These are phyloP conservation scores for Papilio demoleus DNA, from an alignment of 2,888 invertebrate species.

Conservation along the genomic window DNA sequence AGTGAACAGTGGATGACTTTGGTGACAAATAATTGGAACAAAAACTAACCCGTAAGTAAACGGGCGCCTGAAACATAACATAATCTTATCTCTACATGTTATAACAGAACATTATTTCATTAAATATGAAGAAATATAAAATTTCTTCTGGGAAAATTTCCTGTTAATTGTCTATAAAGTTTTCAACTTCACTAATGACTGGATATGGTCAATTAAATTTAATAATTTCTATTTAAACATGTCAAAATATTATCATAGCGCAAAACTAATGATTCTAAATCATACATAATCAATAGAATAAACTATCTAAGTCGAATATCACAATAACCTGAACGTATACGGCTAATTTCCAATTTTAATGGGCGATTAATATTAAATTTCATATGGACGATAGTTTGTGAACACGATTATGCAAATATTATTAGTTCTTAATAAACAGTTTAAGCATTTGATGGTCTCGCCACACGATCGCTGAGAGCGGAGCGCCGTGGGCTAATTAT, in stretches of 20 bases:
- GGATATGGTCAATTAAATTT: slow-evolving; percentile 13
- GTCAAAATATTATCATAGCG: slow-evolving; percentile 1
- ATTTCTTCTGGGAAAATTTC: neutral
- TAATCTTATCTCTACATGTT: neutral
- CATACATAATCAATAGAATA: slow-evolving; percentile 68
- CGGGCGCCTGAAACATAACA: neutral
- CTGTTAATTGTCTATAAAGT: slow-evolving; percentile 1
- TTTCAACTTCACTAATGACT: slow-evolving; percentile 3
- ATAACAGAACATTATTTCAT: neutral
- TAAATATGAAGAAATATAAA: neutral
- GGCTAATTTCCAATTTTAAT: slow-evolving; percentile 76
- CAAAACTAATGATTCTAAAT: slow-evolving; percentile 53
- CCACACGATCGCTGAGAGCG: slow-evolving; percentile 58
- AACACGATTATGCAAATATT: slow-evolving; percentile 81
- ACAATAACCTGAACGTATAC: slow-evolving; percentile 61
- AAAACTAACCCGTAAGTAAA: neutral
- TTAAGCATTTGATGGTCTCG: slow-evolving; percentile 72
- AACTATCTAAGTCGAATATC: slow-evolving; percentile 65
- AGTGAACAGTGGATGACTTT: too few species aligned
- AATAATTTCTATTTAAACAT: slow-evolving; percentile 16
- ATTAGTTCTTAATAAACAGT: slow-evolving; percentile 80
- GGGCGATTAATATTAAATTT: slow-evolving; percentile 78
- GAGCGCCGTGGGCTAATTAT: slow-evolving; percentile 63
- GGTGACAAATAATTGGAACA: neutral
- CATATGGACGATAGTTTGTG: slow-evolving; percentile 71